Conservation (phyloP, 2,113 vertebrate species). For the Herpetotheres cachinnans region DNA sequence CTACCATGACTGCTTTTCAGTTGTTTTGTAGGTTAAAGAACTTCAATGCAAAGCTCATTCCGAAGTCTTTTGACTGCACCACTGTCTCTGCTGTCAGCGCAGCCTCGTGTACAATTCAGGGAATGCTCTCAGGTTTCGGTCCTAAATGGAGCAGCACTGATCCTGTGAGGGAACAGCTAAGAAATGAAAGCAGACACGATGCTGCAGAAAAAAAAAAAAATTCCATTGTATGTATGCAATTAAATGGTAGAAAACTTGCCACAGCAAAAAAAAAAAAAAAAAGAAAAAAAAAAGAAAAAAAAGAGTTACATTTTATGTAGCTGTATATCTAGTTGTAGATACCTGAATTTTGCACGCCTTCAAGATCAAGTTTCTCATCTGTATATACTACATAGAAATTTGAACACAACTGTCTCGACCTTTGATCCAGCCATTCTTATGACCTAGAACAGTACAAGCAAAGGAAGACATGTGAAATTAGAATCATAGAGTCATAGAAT, state of each 20-base stretch:
- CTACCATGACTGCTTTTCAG: background rate
- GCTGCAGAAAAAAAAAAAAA: background rate
- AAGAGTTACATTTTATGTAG: background rate
- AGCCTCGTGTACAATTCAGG: background rate
- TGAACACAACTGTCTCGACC: background rate
- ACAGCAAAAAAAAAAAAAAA: background rate
- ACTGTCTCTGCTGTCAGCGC: background rate
- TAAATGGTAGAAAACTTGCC: background rate
- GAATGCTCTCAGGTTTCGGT: background rate
- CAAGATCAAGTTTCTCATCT: background rate
- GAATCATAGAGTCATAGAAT: no score
- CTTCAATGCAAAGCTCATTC: background rate
- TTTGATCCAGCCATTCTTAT: background rate
- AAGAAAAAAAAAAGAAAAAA: background rate
- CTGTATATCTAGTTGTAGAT: background rate
- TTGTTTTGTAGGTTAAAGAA: background rate
- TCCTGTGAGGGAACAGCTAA: background rate
- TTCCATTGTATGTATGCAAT: background rate
- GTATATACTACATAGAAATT: background rate
- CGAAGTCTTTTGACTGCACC: background rate
- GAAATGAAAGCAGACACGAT: background rate
- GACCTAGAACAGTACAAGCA: background rate
- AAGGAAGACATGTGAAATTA: background rate
- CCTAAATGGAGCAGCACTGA: background rate
- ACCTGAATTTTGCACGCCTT: background rate